Conservation (phyloP, 2,888 invertebrate species). For the Polietes domitor region DNA sequence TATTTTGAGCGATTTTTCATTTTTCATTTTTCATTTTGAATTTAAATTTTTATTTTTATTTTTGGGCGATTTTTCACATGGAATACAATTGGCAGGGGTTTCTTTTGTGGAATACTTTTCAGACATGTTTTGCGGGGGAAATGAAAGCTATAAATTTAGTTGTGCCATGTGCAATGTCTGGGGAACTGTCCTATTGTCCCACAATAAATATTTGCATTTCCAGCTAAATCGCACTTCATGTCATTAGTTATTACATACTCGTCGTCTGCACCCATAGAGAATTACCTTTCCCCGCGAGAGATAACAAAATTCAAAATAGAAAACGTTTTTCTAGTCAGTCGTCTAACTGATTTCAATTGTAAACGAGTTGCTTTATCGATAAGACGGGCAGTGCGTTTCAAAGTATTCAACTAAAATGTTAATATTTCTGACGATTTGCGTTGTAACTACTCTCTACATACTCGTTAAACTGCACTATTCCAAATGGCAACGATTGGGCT, state of each 20-base stretch:
- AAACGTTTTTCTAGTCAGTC: not conserved
- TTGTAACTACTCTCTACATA: conserved; percentile 47
- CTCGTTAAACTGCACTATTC: conserved; percentile 69
- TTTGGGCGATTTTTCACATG: too few species aligned
- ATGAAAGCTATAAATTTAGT: too few species aligned
- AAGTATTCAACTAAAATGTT: conserved; percentile 68
- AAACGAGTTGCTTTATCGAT: not conserved
- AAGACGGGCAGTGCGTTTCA: not conserved
- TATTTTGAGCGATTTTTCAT: too few species aligned
- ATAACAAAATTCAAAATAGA: not conserved
- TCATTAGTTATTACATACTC: not conserved
- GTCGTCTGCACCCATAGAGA: not conserved
- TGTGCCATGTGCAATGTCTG: too few species aligned
- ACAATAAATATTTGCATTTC: not conserved
- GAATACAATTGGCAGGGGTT: too few species aligned
- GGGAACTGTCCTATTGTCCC: too few species aligned
- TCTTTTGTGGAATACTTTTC: too few species aligned
- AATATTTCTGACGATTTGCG: conserved; percentile 50
- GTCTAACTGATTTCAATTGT: not conserved
- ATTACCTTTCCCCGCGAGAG: not conserved
- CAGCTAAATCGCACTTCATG: not conserved
- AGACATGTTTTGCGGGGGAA: too few species aligned
- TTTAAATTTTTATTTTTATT: too few species aligned
- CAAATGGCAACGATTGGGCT: conserved; percentile 83
- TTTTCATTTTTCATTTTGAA: too few species aligned